Percentiles rank a stretch among this genome's conserved stretches.
Evolutionary conservation across 2,797 vertebrate genomes (phyloP).

Genomic region (Gorsachius magnificus): DNA sequence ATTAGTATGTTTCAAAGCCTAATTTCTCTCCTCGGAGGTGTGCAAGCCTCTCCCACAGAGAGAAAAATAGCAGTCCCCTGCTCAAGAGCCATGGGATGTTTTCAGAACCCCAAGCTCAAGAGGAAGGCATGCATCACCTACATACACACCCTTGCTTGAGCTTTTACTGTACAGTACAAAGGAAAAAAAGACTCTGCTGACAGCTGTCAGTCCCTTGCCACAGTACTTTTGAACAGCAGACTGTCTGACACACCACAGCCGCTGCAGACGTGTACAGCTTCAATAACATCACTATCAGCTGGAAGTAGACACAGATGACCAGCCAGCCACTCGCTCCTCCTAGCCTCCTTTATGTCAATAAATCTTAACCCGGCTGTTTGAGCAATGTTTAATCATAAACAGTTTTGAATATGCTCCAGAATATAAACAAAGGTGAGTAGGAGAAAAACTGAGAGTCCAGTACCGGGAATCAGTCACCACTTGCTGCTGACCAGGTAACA

Average conservation of each 20-base stretch:
- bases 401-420: conserved; percentile 17
- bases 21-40: not conserved
- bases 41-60: not conserved
- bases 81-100: not conserved
- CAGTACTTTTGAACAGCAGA: not conserved
- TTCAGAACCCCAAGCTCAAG: not conserved
- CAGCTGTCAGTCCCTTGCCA: not conserved
- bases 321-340: conserved; percentile 6
- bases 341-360: conserved; percentile 51
- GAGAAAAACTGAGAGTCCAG: not conserved
- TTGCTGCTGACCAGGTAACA: not conserved
- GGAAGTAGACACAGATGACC: not conserved
- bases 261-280: not conserved
- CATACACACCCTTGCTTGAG: not conserved
- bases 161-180: not conserved
- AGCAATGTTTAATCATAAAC: conserved; percentile 71
- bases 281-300: conserved; percentile 5
- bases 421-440: conserved; percentile 24
- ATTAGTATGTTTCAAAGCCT: not conserved
- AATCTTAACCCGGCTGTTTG: conserved; percentile 41
- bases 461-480: not conserved
- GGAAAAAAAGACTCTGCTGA: not conserved
- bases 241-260: not conserved
- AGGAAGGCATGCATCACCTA: not conserved
- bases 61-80: fast-evolving